Evolutionary conservation across 2,888 invertebrate species (phyloP).

Genomic region (Hanleya hanleyi): DNA sequence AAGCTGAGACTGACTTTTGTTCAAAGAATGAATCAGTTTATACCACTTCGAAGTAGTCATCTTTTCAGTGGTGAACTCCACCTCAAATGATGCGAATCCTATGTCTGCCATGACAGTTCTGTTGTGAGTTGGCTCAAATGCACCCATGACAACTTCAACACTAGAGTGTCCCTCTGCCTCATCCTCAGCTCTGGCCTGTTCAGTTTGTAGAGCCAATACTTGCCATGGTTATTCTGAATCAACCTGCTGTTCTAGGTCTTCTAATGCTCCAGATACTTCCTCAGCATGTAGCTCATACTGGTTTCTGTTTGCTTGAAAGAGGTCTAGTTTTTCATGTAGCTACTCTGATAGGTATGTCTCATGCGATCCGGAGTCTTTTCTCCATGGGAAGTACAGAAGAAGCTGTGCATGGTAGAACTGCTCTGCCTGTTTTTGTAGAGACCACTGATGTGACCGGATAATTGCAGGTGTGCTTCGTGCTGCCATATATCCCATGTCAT

Average conservation of each 20-base stretch:
- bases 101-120: background rate
- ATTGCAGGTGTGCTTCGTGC: slow-evolving; percentile 8
- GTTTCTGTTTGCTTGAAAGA: background rate
- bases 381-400: slow-evolving; percentile 4
- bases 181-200: slow-evolving; percentile 16
- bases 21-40: slow-evolving; percentile 31
- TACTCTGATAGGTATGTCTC: slow-evolving; percentile 45
- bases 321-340: background rate
- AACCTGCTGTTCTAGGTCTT: slow-evolving; percentile 4
- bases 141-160: background rate
- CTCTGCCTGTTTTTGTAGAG: slow-evolving; percentile 1
- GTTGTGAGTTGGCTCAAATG: background rate
- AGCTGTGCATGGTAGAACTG: background rate
- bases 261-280: slow-evolving; percentile 1
- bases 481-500: slow-evolving; percentile 14
- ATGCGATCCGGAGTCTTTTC: background rate
- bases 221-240: slow-evolving; percentile 15
- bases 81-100: slow-evolving; percentile 19
- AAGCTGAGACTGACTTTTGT: slow-evolving; percentile 26
- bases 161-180: background rate
- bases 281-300: slow-evolving; percentile 8
- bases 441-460: slow-evolving; percentile 7
- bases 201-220: slow-evolving; percentile 6
- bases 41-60: slow-evolving; percentile 27
- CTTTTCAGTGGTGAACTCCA: slow-evolving; percentile 21